These are phyloP conservation scores for Latrodectus elegans DNA, from an alignment of 2,888 invertebrate species.

Conservation along the genomic window DNA sequence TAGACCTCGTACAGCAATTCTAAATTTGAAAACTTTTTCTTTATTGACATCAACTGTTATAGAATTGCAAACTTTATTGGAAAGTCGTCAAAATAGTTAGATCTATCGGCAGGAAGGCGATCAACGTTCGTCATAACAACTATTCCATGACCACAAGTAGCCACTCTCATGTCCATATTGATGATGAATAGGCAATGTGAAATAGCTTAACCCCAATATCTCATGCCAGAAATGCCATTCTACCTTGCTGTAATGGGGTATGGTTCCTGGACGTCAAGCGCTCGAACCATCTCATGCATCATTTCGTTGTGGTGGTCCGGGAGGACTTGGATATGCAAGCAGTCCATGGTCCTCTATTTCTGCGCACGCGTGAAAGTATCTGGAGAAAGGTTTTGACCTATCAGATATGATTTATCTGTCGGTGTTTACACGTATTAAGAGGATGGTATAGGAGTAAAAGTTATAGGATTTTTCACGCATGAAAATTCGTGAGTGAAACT, in stretches of 20 bases:
- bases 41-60: too few species aligned
- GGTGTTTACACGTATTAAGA: background rate
- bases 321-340: background rate
- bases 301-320: constrained; percentile 48
- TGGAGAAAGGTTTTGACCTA: constrained; percentile 29
- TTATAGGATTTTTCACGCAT: constrained; percentile 43
- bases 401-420: constrained; percentile 53
- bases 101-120: too few species aligned
- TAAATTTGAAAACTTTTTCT: too few species aligned
- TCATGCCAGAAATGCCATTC: constrained; percentile 3
- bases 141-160: background rate
- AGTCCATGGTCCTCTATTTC: background rate
- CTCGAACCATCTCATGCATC: constrained; percentile 27
- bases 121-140: too few species aligned
- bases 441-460: constrained; percentile 23
- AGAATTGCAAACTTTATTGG: too few species aligned
- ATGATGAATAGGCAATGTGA: constrained; percentile 22
- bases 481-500: constrained; percentile 54
- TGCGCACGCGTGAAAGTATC: constrained; percentile 10
- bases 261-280: background rate
- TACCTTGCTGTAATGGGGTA: background rate
- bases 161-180: background rate
- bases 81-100: too few species aligned
- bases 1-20: too few species aligned
- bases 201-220: constrained; percentile 18